Conservation (phyloP, 2,888 invertebrate genomes). For the Glaucopsyche alexis region DNA sequence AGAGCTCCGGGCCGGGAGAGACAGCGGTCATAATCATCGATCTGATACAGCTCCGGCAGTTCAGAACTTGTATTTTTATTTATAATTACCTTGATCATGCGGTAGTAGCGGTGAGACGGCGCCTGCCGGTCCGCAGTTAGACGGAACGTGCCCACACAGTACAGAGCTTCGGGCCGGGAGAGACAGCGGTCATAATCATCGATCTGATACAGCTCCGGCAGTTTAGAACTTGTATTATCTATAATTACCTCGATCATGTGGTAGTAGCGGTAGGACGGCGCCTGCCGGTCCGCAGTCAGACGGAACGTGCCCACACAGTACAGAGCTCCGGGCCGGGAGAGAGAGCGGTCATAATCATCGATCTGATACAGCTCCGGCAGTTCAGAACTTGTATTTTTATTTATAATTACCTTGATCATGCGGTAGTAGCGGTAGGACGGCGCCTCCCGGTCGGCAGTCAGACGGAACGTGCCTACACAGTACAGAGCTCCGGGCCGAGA, state of each 20-base stretch:
- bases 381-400: background rate
- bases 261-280: constrained; percentile 44
- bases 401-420: constrained; percentile 49
- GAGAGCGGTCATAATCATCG: too few species aligned
- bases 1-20: too few species aligned
- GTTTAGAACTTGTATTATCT: background rate
- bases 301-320: background rate
- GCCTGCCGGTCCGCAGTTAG: background rate
- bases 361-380: background rate
- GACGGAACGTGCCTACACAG: constrained; percentile 57
- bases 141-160: too few species aligned
- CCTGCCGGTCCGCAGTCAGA: constrained; percentile 41
- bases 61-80: too few species aligned
- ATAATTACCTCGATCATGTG: constrained; percentile 50
- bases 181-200: too few species aligned
- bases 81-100: too few species aligned
- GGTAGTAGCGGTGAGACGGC: too few species aligned
- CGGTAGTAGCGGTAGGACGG: constrained; percentile 45
- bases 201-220: background rate
- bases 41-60: too few species aligned
- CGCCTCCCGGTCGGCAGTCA: constrained; percentile 43
- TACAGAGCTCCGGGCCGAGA: constrained; percentile 50
- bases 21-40: too few species aligned
- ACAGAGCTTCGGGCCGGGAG: too few species aligned
- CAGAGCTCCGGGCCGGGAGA: background rate